Evolutionary conservation across 2,113 vertebrate genomes (phyloP).

Genomic region (Heterocephalus glaber): DNA sequence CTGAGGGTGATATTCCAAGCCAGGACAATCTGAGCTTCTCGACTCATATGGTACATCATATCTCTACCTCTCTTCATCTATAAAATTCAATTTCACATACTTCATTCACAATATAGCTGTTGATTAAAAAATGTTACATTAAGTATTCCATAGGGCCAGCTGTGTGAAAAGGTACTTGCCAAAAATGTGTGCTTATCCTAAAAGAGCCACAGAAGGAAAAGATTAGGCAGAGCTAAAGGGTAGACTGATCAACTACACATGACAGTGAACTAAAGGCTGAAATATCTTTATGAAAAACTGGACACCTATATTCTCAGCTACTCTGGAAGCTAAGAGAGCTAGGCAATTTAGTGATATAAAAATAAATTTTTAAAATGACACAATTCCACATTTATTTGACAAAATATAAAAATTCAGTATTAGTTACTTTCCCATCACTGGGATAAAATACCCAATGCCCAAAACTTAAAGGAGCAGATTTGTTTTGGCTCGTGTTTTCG

Average conservation of each 20-base stretch:
- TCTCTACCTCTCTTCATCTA: not conserved
- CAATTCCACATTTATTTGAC: not conserved
- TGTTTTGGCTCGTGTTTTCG: not conserved
- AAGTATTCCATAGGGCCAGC: not conserved
- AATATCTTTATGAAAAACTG: not conserved
- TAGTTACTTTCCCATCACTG: not conserved
- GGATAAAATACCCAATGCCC: not conserved
- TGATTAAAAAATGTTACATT: not conserved
- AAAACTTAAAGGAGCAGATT: not conserved
- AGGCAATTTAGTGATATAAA: not conserved
- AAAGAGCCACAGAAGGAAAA: not conserved
- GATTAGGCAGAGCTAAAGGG: too few relatives aligned
- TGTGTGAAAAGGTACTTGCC: not conserved
- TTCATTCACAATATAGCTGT: not conserved
- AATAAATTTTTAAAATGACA: not conserved
- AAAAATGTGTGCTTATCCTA: not conserved
- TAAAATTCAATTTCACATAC: not conserved
- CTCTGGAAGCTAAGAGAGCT: not conserved
- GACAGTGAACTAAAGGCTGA: not conserved
- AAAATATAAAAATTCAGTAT: not conserved
- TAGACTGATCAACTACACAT: not conserved
- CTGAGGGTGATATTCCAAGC: rapidly evolving
- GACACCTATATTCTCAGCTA: not conserved
- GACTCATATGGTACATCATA: not conserved
- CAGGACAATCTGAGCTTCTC: not conserved